Evolutionary conservation across 2,797 vertebrate genomes (phyloP).

Genomic region (Clarias pachynema): DNA sequence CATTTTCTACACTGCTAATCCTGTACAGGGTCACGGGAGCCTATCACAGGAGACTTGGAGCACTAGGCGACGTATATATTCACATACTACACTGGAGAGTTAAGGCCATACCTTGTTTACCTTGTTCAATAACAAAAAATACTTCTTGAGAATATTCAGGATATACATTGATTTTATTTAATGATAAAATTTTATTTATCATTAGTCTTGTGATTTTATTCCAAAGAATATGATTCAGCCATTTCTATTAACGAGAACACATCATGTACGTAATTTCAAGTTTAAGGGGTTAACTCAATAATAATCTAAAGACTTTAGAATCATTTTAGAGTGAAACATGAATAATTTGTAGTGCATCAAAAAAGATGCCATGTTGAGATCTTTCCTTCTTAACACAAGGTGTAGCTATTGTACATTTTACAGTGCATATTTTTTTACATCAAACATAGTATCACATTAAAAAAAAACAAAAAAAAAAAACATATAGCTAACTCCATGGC

Average conservation of each 20-base stretch:
- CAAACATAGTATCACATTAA: not conserved
- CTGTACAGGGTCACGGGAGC: too few species aligned
- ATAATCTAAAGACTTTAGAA: not conserved
- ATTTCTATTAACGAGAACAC: too few species aligned
- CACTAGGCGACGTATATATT: too few species aligned
- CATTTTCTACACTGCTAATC: too few species aligned
- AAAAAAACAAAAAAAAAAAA: not conserved
- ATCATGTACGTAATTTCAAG: not conserved
- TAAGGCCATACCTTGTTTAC: too few species aligned
- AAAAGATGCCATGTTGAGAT: not conserved
- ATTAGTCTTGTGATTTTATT: not conserved
- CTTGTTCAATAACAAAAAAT: not conserved
- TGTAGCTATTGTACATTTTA: conserved; percentile 20
- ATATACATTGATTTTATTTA: too few species aligned
- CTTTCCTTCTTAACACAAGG: conserved; percentile 1
- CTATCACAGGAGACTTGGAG: too few species aligned
- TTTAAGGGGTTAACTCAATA: not conserved
- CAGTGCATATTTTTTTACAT: not conserved
- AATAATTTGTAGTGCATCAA: not conserved
- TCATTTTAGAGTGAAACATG: not conserved
- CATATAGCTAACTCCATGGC: not conserved
- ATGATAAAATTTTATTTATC: too few species aligned
- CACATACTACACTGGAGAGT: too few species aligned
- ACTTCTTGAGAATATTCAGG: not conserved
- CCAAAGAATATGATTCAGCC: not conserved